Conservation (phyloP, 2,113 vertebrate genomes). For the Murina feae region DNA sequence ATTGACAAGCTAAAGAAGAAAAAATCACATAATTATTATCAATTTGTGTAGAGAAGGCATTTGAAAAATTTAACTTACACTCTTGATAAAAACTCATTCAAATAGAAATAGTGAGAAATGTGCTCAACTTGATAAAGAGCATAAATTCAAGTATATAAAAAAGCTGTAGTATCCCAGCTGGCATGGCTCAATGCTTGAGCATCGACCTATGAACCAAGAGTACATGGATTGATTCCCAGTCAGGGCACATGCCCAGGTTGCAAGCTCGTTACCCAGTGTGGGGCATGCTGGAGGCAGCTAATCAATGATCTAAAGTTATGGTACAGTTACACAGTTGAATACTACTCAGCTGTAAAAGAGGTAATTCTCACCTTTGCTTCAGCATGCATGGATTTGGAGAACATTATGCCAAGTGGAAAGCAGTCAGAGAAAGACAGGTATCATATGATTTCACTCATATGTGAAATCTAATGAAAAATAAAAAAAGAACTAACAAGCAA, state of each 20-base stretch:
- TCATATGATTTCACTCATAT: background rate
- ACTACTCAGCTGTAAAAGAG: background rate
- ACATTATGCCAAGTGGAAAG: background rate
- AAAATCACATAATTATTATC: background rate
- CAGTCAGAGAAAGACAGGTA: background rate
- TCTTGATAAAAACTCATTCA: background rate
- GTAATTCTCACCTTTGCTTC: background rate
- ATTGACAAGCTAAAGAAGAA: background rate
- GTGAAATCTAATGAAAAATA: background rate
- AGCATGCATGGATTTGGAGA: background rate
- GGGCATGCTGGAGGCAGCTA: too few relatives aligned
- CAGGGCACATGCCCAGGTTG: too few relatives aligned
- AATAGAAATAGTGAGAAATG: background rate
- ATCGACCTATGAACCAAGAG: too few relatives aligned
- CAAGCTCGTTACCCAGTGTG: too few relatives aligned
- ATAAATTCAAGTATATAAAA: background rate
- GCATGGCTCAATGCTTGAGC: too few relatives aligned
- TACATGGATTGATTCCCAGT: too few relatives aligned
- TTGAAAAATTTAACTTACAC: background rate
- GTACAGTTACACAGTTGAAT: background rate
- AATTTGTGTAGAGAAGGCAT: background rate
- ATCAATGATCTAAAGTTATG: background rate
- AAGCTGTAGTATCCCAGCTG: background rate
- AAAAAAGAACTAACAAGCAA: background rate
- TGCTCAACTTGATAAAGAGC: background rate